Base-by-base conservation (phyloP, 2,113 vertebrate genomes). In the Strigops habroptila region DNA sequence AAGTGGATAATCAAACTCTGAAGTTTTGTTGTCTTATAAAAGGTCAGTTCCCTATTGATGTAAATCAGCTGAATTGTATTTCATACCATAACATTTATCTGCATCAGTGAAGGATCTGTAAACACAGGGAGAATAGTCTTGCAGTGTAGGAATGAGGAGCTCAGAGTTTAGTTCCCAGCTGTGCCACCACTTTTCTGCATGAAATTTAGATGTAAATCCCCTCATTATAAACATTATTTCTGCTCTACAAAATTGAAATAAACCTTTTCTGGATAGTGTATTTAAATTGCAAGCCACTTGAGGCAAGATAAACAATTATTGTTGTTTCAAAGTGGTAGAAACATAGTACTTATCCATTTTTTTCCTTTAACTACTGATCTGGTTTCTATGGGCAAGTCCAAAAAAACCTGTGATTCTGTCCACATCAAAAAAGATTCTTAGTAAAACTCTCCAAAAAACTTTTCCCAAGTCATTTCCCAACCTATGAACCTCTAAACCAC, bases 31-130 rank as follows among this genome's bases (percentile, higher is more conserved):
- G 2, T 76, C 81, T 70, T 49, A 16, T 33, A 68, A 80, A 96
- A 95, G 92, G 57, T 89, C 93, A 95, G 37, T 41, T 88, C 53
- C 52, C 75, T 70, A 67, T 37, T 81, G 60, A 85, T 75, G 80
- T 86, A 90, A 91, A 95, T 85, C 85, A 86, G 18, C 22, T 81
- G 70, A 88, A 88, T 37, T 82, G 41, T 63, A 70, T 91, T 95
- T 95, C 57, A 52, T 93, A 68, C 59, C 67, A 17, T 41, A 88
- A 68, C 23, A 17, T 74, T 94, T 73, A 46, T 74, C 67, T 82
- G 81, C 59, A 83, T 85, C 82, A 90, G 21, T 30, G 55, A 35
- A 78, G 25, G 67, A 48, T 74, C 80, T 96, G 39, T 79, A 90
- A 75, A 95, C 23, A 85, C 18, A 69, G 27, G 16, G 31, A 91